Evolutionary conservation across 37 sponge, comb jelly and placozoan species (phyloP).

Genomic region (Trichoplax adhaerens): DNA sequence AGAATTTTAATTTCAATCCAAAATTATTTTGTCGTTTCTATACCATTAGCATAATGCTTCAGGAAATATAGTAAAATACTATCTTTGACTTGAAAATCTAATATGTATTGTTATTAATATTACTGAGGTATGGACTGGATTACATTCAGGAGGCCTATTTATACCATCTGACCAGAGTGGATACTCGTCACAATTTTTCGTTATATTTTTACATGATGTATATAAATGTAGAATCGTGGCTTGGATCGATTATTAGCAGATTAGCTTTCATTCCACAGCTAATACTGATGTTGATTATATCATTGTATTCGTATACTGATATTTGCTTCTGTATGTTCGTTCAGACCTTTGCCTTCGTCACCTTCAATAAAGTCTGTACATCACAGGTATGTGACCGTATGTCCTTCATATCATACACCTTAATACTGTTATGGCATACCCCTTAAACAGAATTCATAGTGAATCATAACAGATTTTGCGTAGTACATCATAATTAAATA

Average conservation of each 20-base stretch:
- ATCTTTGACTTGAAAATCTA: too few relatives aligned
- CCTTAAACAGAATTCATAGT: too few relatives aligned
- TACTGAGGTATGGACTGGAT: slow-evolving; percentile 58
- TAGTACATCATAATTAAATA: background rate
- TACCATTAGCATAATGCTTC: too few relatives aligned
- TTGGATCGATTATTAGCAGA: slow-evolving; percentile 25
- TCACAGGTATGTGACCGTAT: slow-evolving; percentile 49
- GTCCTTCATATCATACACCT: too few relatives aligned
- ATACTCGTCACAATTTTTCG: slow-evolving; percentile 95
- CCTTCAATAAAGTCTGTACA: slow-evolving; percentile 97
- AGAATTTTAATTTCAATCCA: too few relatives aligned
- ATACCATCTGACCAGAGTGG: slow-evolving; percentile 71
- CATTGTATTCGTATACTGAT: slow-evolving; percentile 29
- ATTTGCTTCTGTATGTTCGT: slow-evolving; percentile 61
- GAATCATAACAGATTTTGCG: background rate
- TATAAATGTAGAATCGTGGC: slow-evolving; percentile 36
- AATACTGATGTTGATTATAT: slow-evolving; percentile 29
- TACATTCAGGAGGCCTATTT: slow-evolving; percentile 80
- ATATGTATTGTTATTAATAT: too few relatives aligned
- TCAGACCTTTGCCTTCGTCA: slow-evolving; percentile 82
- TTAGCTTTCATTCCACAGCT: slow-evolving; percentile 76
- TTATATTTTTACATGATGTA: slow-evolving; percentile 90
- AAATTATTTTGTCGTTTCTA: too few relatives aligned
- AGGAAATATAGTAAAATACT: too few relatives aligned
- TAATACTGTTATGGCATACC: too few relatives aligned